A percentile compares a stretch with the other conserved stretches of the same genome.
Conservation (phyloP, 1,140 invertebrate genomes). For the Sweltsa coloradensis region DNA sequence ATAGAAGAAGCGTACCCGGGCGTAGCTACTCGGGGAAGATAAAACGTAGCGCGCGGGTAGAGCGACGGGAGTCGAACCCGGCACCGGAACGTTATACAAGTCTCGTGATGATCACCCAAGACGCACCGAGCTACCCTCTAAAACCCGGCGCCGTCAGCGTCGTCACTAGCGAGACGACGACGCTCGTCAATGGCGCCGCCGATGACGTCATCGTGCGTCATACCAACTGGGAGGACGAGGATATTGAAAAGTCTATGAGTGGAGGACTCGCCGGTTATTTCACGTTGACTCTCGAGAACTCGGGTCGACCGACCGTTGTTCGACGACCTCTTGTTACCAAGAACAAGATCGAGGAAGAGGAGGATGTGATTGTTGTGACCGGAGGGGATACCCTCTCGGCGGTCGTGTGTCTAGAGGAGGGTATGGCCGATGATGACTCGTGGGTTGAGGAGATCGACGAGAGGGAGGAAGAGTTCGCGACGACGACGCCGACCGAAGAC, state of each 20-base stretch:
- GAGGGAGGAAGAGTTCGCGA: conserved; percentile 41
- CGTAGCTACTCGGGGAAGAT: background rate
- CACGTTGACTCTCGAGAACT: conserved; percentile 12
- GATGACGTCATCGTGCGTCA: conserved; percentile 25
- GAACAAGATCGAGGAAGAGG: conserved; percentile 16
- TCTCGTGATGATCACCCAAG: conserved; percentile 73
- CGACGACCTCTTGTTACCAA: conserved; percentile 8
- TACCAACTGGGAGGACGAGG: conserved; percentile 25
- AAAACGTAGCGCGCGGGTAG: background rate
- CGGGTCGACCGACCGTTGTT: background rate
- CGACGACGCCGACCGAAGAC: conserved; percentile 35
- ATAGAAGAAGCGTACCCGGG: background rate
- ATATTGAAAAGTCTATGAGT: conserved; percentile 7
- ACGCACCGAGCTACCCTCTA: conserved; percentile 3
- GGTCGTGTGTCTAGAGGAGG: conserved; percentile 67
- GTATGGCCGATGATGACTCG: conserved; percentile 72
- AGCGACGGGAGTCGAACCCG: background rate
- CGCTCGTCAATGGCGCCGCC: conserved; percentile 26
- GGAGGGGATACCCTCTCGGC: conserved; percentile 48
- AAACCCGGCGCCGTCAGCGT: conserved; percentile 22
- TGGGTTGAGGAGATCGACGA: conserved; percentile 76
- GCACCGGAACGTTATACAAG: conserved; percentile 51
- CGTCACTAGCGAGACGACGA: conserved; percentile 25
- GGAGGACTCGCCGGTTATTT: conserved; percentile 16
- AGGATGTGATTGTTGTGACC: conserved; percentile 46